These are phyloP conservation scores for Penaeus japonicus DNA, from an alignment of 1,140 invertebrate species.

Conservation along the genomic window DNA sequence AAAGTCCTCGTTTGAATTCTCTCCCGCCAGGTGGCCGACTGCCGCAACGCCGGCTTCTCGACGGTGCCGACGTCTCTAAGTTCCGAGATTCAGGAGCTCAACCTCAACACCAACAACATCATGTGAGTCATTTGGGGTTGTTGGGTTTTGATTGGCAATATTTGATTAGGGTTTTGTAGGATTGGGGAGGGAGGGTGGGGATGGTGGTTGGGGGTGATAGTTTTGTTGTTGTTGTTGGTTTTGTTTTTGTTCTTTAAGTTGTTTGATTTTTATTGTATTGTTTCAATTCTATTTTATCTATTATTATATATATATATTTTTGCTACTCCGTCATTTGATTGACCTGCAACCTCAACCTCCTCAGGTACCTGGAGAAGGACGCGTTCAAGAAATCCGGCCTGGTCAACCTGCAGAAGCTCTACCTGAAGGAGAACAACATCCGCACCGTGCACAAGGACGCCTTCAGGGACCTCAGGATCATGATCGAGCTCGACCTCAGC, in stretches of 20 bases:
- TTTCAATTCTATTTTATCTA: not conserved
- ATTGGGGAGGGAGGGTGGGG: no score
- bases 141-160: no score
- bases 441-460: conserved; percentile 80
- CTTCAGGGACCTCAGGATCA: conserved; percentile 84
- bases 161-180: no score
- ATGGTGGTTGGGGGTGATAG: not conserved
- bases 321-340: not conserved
- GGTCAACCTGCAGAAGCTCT: conserved; percentile 84
- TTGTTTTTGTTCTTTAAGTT: not conserved
- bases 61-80: conserved; percentile 75
- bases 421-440: conserved; percentile 77
- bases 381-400: conserved; percentile 80
- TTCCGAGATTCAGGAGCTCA: conserved; percentile 84
- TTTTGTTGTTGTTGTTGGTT: not conserved
- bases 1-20: not conserved
- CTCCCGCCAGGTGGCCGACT: conserved; percentile 38
- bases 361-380: conserved; percentile 73
- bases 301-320: not conserved
- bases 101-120: conserved; percentile 82
- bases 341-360: not conserved
- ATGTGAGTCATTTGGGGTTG: conserved; percentile 61
- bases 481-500: conserved; percentile 85
- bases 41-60: conserved; percentile 28
- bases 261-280: not conserved